Conservation (phyloP, 2,113 vertebrate genomes). For the Martes martes region DNA sequence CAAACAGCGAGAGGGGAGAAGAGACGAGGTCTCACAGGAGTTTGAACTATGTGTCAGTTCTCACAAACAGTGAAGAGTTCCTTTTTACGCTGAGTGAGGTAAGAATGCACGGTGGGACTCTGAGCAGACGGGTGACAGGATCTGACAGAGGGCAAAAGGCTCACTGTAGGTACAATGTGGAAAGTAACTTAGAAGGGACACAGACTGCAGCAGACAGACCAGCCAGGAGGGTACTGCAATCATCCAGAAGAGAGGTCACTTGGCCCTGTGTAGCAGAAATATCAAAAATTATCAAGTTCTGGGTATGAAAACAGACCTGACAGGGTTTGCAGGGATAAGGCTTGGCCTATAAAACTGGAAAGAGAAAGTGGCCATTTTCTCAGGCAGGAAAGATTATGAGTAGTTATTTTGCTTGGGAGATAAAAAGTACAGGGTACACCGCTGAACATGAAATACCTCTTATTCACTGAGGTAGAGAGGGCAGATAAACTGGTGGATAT, state of each 20-base stretch:
- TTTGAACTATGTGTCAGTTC: no score
- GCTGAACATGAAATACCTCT: no score
- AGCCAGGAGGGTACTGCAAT: background rate
- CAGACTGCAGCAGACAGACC: background rate
- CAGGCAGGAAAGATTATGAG: no score
- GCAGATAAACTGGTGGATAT: no score
- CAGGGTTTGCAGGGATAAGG: background rate
- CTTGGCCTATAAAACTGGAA: background rate
- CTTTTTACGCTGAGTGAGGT: no score
- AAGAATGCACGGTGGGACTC: background rate
- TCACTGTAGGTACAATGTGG: background rate
- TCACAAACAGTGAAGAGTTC: no score
- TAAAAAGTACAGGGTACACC: no score
- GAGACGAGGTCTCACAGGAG: no score
- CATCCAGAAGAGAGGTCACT: background rate
- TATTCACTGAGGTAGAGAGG: no score
- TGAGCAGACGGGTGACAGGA: background rate
- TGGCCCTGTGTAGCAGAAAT: background rate
- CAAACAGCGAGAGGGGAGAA: no score
- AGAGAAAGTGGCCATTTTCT: background rate
- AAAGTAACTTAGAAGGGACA: background rate
- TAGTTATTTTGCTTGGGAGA: no score
- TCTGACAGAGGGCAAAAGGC: background rate
- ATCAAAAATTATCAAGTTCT: background rate
- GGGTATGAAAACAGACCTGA: background rate